phyloP scores from a whole-genome alignment of 2,113 vertebrate genomes.

The Orthochromis indermauri region DNA sequence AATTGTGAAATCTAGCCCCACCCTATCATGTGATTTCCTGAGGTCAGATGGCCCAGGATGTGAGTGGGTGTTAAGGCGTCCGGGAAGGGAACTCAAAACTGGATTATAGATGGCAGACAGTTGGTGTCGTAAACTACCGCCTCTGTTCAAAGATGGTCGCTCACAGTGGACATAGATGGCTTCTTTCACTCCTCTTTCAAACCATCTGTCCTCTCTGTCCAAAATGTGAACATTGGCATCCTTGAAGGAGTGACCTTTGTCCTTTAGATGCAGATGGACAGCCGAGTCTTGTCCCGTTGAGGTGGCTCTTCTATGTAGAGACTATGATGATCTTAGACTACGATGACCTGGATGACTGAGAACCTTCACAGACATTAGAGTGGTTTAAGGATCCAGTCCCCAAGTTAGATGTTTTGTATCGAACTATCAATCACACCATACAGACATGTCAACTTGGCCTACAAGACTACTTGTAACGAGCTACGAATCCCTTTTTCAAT shows the following conservation, averaged over 20 bases:
- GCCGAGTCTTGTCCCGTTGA: background rate
- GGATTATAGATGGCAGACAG: background rate
- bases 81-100: rapidly evolving
- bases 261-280: background rate
- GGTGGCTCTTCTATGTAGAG: background rate
- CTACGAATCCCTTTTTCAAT: background rate
- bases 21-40: background rate
- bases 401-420: background rate
- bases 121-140: rapidly evolving
- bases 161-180: background rate
- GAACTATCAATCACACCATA: background rate
- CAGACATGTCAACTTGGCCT: background rate
- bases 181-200: background rate
- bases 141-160: background rate
- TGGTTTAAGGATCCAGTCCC: background rate
- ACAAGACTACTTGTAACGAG: background rate
- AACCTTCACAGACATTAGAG: background rate
- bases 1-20: background rate
- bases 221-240: background rate
- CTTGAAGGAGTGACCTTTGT: background rate
- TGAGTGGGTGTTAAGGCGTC: rapidly evolving
- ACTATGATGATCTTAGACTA: background rate
- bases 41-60: background rate
- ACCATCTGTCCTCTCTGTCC: background rate
- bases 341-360: rapidly evolving